phyloP scores from a whole-genome alignment of 1,140 invertebrate genomes.

The Pogonognathellus flavescens region DNA sequence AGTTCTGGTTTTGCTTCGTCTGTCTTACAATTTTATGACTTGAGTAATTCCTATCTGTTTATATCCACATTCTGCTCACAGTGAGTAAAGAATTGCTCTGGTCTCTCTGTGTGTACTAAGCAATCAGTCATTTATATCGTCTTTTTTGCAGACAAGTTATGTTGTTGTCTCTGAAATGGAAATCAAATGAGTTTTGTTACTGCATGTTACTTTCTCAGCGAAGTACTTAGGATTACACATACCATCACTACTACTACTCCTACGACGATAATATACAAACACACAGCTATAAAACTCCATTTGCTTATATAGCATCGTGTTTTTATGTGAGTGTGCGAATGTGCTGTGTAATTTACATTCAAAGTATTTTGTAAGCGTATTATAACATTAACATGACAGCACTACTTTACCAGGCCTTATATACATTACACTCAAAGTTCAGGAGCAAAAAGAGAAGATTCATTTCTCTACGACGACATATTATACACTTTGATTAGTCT shows the following conservation, averaged over 20 bases:
- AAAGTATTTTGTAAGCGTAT: too few relatives aligned
- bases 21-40: too few relatives aligned
- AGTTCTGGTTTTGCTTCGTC: too few relatives aligned
- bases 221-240: background rate
- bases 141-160: slow-evolving; percentile 22
- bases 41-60: too few relatives aligned
- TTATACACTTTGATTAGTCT: slow-evolving; percentile 24
- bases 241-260: background rate
- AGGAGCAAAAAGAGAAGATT: slow-evolving; percentile 19
- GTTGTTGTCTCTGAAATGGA: slow-evolving; percentile 29
- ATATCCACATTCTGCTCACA: too few relatives aligned
- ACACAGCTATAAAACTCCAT: background rate
- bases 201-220: background rate
- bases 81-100: background rate
- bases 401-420: too few relatives aligned
- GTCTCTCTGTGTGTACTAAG: background rate
- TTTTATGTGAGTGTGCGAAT: too few relatives aligned
- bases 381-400: too few relatives aligned
- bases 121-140: slow-evolving; percentile 30
- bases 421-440: background rate
- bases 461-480: slow-evolving; percentile 2
- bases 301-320: background rate
- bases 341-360: too few relatives aligned
- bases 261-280: background rate
- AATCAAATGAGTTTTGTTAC: background rate